These are phyloP conservation scores for Hydractinia echinata DNA, from an alignment of 30 jellyfish, hydroid and myxozoan genomes.

Conservation along the genomic window DNA sequence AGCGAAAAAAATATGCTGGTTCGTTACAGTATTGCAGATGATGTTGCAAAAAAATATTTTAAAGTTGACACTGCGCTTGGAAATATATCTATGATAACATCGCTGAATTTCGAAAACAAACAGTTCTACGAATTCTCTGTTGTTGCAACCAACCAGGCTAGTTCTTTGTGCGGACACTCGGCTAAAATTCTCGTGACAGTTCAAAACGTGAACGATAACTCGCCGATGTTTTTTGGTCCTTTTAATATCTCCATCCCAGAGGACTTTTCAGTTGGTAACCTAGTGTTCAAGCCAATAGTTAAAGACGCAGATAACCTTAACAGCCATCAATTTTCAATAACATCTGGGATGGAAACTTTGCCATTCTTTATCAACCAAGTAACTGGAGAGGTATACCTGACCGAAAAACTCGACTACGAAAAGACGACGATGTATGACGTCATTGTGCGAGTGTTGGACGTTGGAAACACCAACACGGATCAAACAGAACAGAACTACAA, in stretches of 20 bases:
- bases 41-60: neutral
- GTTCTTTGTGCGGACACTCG: neutral
- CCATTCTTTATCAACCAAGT: neutral
- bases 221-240: constrained; percentile 70
- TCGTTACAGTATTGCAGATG: neutral
- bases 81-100: neutral
- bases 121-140: neutral
- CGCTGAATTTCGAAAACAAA: neutral
- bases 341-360: neutral
- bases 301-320: neutral
- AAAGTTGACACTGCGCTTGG: neutral
- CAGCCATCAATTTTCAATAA: neutral
- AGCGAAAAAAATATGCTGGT: neutral
- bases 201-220: constrained; percentile 70
- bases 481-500: neutral
- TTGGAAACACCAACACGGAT: neutral
- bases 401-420: neutral
- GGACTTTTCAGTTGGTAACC: constrained; percentile 22
- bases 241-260: constrained; percentile 46
- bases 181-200: constrained; percentile 16
- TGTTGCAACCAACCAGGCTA: constrained; percentile 5
- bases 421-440: neutral
- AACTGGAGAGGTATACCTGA: neutral
- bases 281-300: neutral
- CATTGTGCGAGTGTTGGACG: neutral